Conservation (phyloP, 2,113 vertebrate genomes). For the Pygoscelis adeliae region DNA sequence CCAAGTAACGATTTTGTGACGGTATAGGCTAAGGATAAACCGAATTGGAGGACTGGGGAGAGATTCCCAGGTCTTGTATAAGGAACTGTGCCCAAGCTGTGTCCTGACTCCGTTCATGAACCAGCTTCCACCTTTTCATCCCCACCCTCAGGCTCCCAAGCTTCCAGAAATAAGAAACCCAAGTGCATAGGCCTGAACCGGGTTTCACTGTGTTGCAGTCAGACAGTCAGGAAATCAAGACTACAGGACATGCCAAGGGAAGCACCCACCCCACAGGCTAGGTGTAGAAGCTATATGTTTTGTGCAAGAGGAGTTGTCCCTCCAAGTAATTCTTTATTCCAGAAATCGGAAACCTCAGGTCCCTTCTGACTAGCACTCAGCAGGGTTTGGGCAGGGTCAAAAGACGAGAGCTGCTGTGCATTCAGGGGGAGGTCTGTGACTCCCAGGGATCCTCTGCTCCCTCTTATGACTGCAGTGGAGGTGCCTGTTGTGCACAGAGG, state of each 20-base stretch:
- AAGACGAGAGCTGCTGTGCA: not conserved
- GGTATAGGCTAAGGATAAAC: not conserved
- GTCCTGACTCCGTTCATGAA: not conserved
- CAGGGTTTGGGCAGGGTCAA: not conserved
- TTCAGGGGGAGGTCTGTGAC: not conserved
- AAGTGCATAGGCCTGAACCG: fast-evolving
- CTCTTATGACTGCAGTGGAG: not conserved
- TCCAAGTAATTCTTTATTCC: not conserved
- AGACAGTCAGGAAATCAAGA: not conserved
- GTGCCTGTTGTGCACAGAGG: not conserved
- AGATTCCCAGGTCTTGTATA: not conserved
- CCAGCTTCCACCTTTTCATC: not conserved
- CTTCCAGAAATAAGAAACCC: not conserved
- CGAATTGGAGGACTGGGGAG: not conserved
- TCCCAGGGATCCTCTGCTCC: not conserved
- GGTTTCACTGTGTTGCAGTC: not conserved
- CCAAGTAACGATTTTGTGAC: not conserved
- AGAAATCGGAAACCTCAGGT: not conserved
- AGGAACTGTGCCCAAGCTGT: not conserved
- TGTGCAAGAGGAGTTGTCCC: not conserved
- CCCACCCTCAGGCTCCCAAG: not conserved
- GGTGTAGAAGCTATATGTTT: not conserved
- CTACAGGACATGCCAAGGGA: not conserved
- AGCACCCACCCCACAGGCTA: not conserved
- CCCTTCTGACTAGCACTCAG: not conserved